Base-by-base conservation (phyloP, 2,888 invertebrate species). In the Exephanes ischioxanthus region DNA sequence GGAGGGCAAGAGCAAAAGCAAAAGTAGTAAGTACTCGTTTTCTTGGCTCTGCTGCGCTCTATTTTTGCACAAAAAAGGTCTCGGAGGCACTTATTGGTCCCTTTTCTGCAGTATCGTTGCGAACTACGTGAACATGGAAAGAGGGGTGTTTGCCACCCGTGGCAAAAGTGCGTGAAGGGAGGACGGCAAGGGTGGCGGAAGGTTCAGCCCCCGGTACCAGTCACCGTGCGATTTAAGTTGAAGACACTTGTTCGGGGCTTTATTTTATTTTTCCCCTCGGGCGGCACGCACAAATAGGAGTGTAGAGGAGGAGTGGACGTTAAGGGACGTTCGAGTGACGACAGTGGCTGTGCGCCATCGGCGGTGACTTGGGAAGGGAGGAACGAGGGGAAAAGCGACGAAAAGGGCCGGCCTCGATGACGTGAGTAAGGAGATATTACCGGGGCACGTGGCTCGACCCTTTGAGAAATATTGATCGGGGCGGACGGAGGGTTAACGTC, bases 381-480 rank as follows among this genome's bases (percentile, higher is more conserved):
- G 26, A 22, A 61, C 33, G 14, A 45, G 33, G 19, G 45, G 7
- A 48, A 61, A 19, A 33, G n/a, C 7, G 45, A 68, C 68, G 58
- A 14, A 22, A 45, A 51, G 16, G 68, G 45, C n/a, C 30, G 45
- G 14, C 19, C 41, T 26, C 5, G 61, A 66, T 53, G 63, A 63
- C n/a, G 30, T 14, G 11, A 63, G 33, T 51, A 22, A 30, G 6
- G 16, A 45, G 7, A n/a, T 33, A 76, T 51, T 22, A 9, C n/a
- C 48, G 19, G 3, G 68, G 48, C 70, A 70, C 61, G 78, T 70
- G 78, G 11, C 70, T 37, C 70, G 53, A 33, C 33, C 78, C 78
- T 71, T 70, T 51, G 61, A 61, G 30, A 61, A 61, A 70, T 55
- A 26, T 70, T 72, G 51, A 63, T 51, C 51, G 79, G 11, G 51